phyloP scores from a whole-genome alignment of 1,140 invertebrate species.

The Caenorhabditis brenneri region DNA sequence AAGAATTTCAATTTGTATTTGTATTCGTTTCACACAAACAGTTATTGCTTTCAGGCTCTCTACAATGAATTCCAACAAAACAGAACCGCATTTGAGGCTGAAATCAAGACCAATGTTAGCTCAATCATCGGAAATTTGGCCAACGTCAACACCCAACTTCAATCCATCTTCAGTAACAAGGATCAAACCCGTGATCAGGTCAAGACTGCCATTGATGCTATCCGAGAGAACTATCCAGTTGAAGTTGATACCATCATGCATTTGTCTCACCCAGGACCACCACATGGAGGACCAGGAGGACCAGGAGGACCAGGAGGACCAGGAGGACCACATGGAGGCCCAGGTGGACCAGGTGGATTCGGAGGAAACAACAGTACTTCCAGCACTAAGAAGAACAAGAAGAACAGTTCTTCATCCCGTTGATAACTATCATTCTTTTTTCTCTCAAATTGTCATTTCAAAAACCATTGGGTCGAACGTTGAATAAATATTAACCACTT shows the following conservation, averaged over 20 bases:
- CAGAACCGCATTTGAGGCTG: background rate
- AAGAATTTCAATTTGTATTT: background rate
- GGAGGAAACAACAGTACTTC: background rate
- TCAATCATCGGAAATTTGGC: constrained; percentile 11
- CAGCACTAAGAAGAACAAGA: constrained; percentile 26
- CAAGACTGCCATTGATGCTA: background rate
- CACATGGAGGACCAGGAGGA: background rate
- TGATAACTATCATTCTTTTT: background rate
- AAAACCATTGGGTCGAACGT: background rate
- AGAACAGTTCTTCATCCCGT: background rate
- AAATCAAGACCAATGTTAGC: background rate
- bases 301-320: constrained; percentile 8
- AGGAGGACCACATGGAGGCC: background rate
- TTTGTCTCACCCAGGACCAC: constrained; percentile 9
- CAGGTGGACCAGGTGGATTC: background rate
- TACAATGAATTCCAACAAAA: constrained; percentile 20
- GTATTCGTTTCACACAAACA: background rate
- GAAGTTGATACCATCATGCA: constrained; percentile 17
- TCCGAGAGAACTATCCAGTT: constrained; percentile 19
- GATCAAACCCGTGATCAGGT: background rate
- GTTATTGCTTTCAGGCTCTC: background rate
- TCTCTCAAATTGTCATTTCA: no score
- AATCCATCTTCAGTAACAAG: background rate
- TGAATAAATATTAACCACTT: background rate
- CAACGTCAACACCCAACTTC: background rate